phyloP scores from a whole-genome alignment of 2,113 vertebrate genomes.

The Notarius lentiginosus region DNA sequence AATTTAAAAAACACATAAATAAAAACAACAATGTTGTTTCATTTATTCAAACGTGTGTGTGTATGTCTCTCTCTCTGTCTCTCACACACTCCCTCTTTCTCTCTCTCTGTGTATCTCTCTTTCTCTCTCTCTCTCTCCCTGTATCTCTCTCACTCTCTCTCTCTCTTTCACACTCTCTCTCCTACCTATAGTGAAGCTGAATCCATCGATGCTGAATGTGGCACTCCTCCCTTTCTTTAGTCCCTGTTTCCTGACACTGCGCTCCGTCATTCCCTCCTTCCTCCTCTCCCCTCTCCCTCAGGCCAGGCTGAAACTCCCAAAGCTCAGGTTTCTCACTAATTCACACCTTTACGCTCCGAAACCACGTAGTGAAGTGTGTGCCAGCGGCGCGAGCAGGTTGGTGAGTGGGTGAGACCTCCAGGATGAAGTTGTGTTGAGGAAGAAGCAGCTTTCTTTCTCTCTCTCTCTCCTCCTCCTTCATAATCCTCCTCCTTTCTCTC shows the following conservation, averaged over 20 bases:
- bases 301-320: background rate
- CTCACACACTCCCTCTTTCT: too few relatives aligned
- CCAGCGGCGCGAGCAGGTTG: background rate
- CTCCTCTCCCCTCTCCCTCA: constrained; percentile 45
- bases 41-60: too few relatives aligned
- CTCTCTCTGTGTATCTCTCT: too few relatives aligned
- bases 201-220: constrained; percentile 96
- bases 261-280: constrained; percentile 79
- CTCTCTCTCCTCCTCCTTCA: background rate
- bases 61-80: background rate
- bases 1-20: background rate
- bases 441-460: background rate
- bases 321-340: constrained; percentile 6
- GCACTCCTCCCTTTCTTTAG: constrained; percentile 93
- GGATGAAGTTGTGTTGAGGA: constrained; percentile 31
- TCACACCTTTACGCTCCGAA: background rate
- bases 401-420: constrained; percentile 19
- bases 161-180: too few relatives aligned
- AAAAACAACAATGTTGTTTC: background rate
- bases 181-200: constrained; percentile 95
- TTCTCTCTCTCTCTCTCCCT: too few relatives aligned
- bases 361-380: background rate
- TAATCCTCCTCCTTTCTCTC: background rate
- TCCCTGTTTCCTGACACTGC: constrained; percentile 83
- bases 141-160: too few relatives aligned